These are phyloP conservation scores for Cetoscarus ocellatus DNA, from an alignment of 2,797 vertebrate genomes.

Conservation along the genomic window DNA sequence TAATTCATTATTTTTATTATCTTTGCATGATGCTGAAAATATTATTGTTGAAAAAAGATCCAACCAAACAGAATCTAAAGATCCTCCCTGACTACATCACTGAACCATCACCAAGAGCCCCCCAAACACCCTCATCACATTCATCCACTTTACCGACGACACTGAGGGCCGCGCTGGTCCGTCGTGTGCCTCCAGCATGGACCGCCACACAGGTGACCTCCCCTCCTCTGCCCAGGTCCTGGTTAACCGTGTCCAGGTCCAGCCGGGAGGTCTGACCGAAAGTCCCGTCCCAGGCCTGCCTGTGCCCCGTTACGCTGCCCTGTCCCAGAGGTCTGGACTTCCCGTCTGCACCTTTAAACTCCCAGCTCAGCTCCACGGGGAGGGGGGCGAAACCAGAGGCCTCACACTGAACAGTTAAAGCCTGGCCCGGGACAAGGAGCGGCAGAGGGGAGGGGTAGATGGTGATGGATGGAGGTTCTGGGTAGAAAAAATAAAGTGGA, in stretches of 20 bases:
- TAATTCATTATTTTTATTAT: too few species aligned
- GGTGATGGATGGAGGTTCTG: slow-evolving; percentile 86
- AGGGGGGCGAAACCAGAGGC: slow-evolving; percentile 87
- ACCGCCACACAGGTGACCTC: slow-evolving; percentile 83
- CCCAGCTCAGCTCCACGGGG: slow-evolving; percentile 82
- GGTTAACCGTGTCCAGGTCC: slow-evolving; percentile 61
- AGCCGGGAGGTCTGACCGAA: slow-evolving; percentile 81
- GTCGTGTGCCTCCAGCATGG: slow-evolving; percentile 75
- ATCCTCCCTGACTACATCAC: not conserved
- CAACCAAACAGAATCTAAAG: too few species aligned
- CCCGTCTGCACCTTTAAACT: slow-evolving; percentile 78
- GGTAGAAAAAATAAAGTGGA: not conserved
- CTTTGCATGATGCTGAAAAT: too few species aligned
- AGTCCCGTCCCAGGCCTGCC: slow-evolving; percentile 85
- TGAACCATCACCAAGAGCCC: not conserved
- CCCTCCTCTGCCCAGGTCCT: slow-evolving; percentile 78
- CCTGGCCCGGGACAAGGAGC: slow-evolving; percentile 79
- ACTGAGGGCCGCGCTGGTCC: slow-evolving; percentile 70
- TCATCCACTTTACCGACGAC: slow-evolving; percentile 81
- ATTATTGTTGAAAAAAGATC: too few species aligned
- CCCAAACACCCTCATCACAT: not conserved
- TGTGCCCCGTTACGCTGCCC: slow-evolving; percentile 81
- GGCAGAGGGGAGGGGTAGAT: slow-evolving; percentile 84
- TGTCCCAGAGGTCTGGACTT: slow-evolving; percentile 55
- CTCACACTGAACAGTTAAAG: slow-evolving; percentile 79